Percentiles rank a stretch among this genome's conserved stretches.
phyloP scores from a whole-genome alignment of 2,888 invertebrate species.

The Lypha dubia region DNA sequence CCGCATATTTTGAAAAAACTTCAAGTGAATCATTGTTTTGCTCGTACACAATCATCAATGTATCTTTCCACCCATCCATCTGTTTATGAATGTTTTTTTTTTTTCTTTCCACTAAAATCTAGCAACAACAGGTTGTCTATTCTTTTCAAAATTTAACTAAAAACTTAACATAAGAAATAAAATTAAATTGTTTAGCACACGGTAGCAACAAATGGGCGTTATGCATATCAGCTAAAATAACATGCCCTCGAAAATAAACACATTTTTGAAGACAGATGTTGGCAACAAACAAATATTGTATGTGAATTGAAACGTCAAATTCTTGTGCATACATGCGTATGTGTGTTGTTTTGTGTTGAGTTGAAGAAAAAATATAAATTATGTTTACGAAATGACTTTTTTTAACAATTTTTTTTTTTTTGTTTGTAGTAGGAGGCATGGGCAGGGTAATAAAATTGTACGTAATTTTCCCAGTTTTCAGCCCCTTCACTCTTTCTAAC shows the following conservation, averaged over 20 bases:
- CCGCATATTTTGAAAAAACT: slow-evolving; percentile 27
- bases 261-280: slow-evolving; percentile 28
- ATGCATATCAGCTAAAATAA: slow-evolving; percentile 62
- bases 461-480: no score
- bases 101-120: no score
- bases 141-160: slow-evolving; percentile 26
- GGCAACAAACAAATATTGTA: neutral
- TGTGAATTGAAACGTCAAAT: slow-evolving; percentile 5
- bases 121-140: slow-evolving; percentile 51
- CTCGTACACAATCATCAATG: neutral
- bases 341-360: neutral
- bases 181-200: slow-evolving; percentile 49
- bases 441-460: no score
- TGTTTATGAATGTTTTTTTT: slow-evolving; percentile 19
- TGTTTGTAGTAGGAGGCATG: no score
- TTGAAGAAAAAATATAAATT: no score
- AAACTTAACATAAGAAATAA: neutral
- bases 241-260: slow-evolving; percentile 59
- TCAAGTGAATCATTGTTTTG: slow-evolving; percentile 35
- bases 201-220: slow-evolving; percentile 70
- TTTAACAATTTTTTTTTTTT: no score
- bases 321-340: neutral
- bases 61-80: slow-evolving; percentile 20
- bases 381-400: no score
- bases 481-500: no score